Conservation (phyloP, 1,140 invertebrate species). For the Nomia melanderi region DNA sequence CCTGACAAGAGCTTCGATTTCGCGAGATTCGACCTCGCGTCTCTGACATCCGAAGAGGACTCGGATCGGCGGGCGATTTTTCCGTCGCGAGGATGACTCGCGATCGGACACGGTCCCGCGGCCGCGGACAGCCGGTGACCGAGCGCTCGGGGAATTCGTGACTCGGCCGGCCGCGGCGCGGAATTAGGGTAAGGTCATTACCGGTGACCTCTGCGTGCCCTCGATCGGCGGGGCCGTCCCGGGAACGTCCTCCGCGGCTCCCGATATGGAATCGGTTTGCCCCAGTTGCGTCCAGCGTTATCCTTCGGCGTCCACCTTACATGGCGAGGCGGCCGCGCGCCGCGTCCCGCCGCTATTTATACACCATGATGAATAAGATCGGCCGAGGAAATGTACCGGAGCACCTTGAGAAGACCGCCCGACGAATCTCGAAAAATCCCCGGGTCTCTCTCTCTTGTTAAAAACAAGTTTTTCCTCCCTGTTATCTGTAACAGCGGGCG, state of each 20-base stretch:
- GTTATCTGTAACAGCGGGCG: not conserved
- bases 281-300: conserved; percentile 73
- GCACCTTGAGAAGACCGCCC: conserved; percentile 20
- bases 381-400: conserved; percentile 26
- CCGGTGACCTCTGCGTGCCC: conserved; percentile 64
- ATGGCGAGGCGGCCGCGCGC: conserved; percentile 59
- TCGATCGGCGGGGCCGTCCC: conserved; percentile 51
- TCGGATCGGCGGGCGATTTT: not conserved
- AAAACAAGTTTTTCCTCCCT: not conserved
- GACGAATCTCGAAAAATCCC: conserved; percentile 16
- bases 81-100: not conserved
- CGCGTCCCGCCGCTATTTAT: conserved; percentile 51
- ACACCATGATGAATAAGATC: conserved; percentile 56
- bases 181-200: conserved; percentile 75
- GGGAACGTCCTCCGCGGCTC: conserved; percentile 67
- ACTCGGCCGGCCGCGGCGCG: not conserved
- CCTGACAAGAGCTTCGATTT: no score
- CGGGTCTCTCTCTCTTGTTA: not conserved
- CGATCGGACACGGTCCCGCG: not conserved
- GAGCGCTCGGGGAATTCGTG: conserved; percentile 24
- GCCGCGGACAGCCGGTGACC: not conserved
- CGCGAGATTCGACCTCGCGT: no score
- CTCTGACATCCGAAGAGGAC: not conserved
- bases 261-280: conserved; percentile 69
- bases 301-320: conserved; percentile 72